phyloP scores from a whole-genome alignment of 1,140 invertebrate genomes.

The Laodelphax striatellus region DNA sequence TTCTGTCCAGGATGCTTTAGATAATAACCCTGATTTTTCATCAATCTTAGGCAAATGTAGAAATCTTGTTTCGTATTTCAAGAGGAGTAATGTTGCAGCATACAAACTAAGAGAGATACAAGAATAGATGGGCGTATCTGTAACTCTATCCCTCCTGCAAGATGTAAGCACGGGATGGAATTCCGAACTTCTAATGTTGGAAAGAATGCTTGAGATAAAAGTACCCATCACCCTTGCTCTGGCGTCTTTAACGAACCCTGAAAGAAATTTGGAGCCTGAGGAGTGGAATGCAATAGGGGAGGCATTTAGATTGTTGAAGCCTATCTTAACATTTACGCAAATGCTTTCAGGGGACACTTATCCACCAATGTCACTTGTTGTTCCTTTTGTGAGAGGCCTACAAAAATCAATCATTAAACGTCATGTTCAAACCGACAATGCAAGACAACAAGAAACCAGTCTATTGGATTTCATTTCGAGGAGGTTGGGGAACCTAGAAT shows the following conservation, averaged over 20 bases:
- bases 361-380: background rate
- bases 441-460: background rate
- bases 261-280: background rate
- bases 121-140: background rate
- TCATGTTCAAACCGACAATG: background rate
- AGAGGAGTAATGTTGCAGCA: conserved; percentile 1
- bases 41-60: background rate
- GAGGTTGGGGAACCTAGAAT: conserved; percentile 21
- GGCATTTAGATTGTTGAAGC: background rate
- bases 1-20: background rate
- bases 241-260: conserved; percentile 3
- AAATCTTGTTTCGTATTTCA: background rate
- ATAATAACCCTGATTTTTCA: background rate
- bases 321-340: background rate
- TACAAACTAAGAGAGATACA: conserved; percentile 5
- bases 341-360: background rate
- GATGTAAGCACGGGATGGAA: conserved; percentile 1
- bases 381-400: background rate
- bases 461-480: conserved; percentile 4
- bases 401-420: background rate
- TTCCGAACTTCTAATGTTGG: background rate
- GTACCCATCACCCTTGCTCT: background rate
- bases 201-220: conserved; percentile 1
- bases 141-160: background rate
- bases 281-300: background rate